Conservation (phyloP, 2,888 invertebrate genomes). For the Fragum whitleyi region DNA sequence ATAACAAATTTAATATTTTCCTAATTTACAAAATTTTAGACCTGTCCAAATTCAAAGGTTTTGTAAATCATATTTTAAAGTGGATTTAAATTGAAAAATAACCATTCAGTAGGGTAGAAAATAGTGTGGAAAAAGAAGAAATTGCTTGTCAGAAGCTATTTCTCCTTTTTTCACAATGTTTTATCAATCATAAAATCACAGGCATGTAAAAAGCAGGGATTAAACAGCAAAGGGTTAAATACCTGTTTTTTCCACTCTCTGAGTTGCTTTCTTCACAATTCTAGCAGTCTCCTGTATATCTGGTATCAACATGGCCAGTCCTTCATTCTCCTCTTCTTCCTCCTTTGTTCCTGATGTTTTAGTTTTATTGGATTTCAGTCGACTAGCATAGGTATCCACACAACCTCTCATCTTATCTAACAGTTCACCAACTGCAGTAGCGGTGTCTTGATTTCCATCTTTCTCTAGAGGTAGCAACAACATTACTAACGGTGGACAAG, state of each 20-base stretch:
- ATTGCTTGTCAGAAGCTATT: too few species aligned
- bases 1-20: too few species aligned
- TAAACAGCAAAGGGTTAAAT: too few species aligned
- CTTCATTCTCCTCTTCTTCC: constrained; percentile 94
- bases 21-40: too few species aligned
- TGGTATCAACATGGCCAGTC: constrained; percentile 94
- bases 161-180: too few species aligned
- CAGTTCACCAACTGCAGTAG: constrained; percentile 90
- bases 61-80: too few species aligned
- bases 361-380: constrained; percentile 82
- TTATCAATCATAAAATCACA: too few species aligned
- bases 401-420: constrained; percentile 95
- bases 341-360: constrained; percentile 83
- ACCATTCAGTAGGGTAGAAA: too few species aligned
- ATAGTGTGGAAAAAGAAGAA: too few species aligned
- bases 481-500: constrained; percentile 87
- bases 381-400: constrained; percentile 94
- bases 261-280: constrained; percentile 84
- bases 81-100: too few species aligned
- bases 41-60: too few species aligned
- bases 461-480: constrained; percentile 88
- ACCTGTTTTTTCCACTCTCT: constrained; percentile 67
- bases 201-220: too few species aligned
- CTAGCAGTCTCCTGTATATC: constrained; percentile 91
- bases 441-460: constrained; percentile 84